Conservation (phyloP, 2,113 vertebrate genomes). For the Verasper variegatus region DNA sequence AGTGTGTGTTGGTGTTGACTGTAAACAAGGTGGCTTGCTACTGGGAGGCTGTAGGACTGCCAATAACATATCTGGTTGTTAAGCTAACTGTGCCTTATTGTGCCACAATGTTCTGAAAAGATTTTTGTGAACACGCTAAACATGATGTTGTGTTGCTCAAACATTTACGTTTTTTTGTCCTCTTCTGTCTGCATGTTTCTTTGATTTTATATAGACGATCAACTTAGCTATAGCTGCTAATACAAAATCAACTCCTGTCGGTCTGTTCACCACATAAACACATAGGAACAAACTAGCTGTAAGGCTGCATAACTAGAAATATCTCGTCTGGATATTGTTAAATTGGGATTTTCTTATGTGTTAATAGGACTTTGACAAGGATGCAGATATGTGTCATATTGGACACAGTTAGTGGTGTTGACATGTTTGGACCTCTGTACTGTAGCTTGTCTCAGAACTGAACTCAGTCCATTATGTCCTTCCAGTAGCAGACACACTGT, state of each 20-base stretch:
- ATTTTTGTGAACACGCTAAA: constrained; percentile 1
- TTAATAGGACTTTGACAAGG: neutral
- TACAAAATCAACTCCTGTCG: neutral
- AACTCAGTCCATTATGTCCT: constrained; percentile 30
- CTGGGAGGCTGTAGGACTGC: constrained; percentile 42
- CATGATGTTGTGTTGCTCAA: neutral
- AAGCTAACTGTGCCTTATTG: constrained; percentile 74
- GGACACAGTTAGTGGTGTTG: neutral
- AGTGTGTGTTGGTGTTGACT: constrained; percentile 18
- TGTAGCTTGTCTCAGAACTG: constrained; percentile 31
- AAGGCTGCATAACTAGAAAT: too few relatives aligned
- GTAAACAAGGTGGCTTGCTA: constrained; percentile 34
- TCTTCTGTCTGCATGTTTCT: constrained; percentile 15
- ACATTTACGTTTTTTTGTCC: neutral
- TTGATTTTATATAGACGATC: constrained; percentile 10
- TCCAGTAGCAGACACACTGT: constrained; percentile 43
- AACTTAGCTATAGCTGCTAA: neutral
- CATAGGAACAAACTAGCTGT: constrained; percentile 6
- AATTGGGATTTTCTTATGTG: neutral
- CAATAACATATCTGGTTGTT: constrained; percentile 13
- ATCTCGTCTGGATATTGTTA: neutral
- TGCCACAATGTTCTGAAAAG: constrained; percentile 18
- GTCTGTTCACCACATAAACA: neutral
- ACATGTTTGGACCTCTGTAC: constrained; percentile 18
- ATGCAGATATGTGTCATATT: too few relatives aligned